A percentile compares a stretch with the other conserved stretches of the same genome.
Conservation (phyloP, 2,797 vertebrate genomes). For the Epinephelus coioides region DNA sequence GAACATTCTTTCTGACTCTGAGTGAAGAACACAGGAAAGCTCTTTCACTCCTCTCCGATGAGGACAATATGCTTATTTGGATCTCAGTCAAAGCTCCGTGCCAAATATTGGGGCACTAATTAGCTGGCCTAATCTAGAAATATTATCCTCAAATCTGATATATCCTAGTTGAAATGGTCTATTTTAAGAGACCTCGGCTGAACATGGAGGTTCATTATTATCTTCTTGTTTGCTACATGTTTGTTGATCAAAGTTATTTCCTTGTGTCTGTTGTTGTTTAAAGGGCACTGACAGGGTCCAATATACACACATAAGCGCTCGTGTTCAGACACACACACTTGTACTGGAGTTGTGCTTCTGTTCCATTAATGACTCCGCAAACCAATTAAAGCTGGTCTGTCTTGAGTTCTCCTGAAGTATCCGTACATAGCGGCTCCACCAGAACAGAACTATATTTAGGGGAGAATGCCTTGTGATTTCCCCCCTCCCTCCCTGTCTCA, state of each 20-base stretch:
- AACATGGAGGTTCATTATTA: slow-evolving; percentile 82
- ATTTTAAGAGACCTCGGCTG: slow-evolving; percentile 78
- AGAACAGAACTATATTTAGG: slow-evolving; percentile 78
- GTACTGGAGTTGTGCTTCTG: slow-evolving; percentile 56
- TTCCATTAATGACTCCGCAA: slow-evolving; percentile 78
- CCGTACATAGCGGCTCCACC: slow-evolving; percentile 52
- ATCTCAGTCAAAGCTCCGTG: slow-evolving; percentile 65
- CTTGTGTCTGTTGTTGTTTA: slow-evolving; percentile 79
- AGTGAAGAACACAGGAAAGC: slow-evolving; percentile 70
- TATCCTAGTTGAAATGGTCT: slow-evolving; percentile 80
- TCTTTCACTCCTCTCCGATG: slow-evolving; percentile 56
- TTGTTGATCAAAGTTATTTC: slow-evolving; percentile 83
- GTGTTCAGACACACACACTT: slow-evolving; percentile 28
- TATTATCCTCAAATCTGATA: slow-evolving; percentile 78
- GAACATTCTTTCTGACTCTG: slow-evolving; percentile 68
- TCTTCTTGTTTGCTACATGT: slow-evolving; percentile 83
- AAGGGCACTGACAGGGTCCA: slow-evolving; percentile 75
- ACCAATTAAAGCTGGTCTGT: slow-evolving; percentile 78
- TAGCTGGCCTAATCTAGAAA: slow-evolving; percentile 81
- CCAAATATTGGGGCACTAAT: slow-evolving; percentile 81
- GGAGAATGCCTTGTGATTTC: slow-evolving; percentile 58
- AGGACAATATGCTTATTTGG: slow-evolving; percentile 84
- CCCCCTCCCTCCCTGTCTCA: slow-evolving; percentile 2
- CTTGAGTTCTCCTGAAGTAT: slow-evolving; percentile 71
- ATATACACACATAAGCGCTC: slow-evolving; percentile 48